Base-by-base conservation (phyloP, 2,888 invertebrate genomes). In the Tiphia femorata region DNA sequence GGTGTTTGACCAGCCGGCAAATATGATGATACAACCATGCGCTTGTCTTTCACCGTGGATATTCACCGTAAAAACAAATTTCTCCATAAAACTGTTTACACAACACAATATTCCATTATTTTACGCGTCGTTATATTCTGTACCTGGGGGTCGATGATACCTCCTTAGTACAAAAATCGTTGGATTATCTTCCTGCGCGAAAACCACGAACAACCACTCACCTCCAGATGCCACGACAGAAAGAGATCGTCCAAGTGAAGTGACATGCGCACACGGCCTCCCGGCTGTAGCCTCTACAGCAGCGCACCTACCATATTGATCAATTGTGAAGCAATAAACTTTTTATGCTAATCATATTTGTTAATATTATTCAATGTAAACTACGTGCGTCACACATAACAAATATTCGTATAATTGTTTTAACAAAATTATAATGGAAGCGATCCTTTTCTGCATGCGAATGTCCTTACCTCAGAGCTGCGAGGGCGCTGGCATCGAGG, bases 201-300 rank as follows among this genome's bases (percentile, higher is more conserved):
- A 19, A 68, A 66, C 58, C 64, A 65, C 64, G 67, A 62, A 77
- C 81, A 70, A 79, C 82, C 81, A 81, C 82, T 82, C 82, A 83
- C 82, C 83, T 82, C 77, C 72, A 80, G 79, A 78, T 78, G 79
- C 83, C 75, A 82, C 81, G 76, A 80, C 81, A 82, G 83, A 83
- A 83, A 82, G 82, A 82, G 80, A 80, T 75, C 78, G 78, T 72
- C 67, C 76, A 64, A 77, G 67, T 68, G 57, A 74, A 74, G 75
- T 75, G 82, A 81, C 81, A 79, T 82, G 81, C 82, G 82, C 80
- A 73, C 72, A 76, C 76, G 72, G 75, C 58, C 75, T 67, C 70
- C 58, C 64, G 63, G 54, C 54, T 56, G 27, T 49, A 75, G 63
- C 49, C 72, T 75, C 78, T 69, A 65, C 64, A 30, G 73, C 74